Evolutionary conservation across 1,140 invertebrate genomes (phyloP).

Genomic region (Trigoniulus corallinus): DNA sequence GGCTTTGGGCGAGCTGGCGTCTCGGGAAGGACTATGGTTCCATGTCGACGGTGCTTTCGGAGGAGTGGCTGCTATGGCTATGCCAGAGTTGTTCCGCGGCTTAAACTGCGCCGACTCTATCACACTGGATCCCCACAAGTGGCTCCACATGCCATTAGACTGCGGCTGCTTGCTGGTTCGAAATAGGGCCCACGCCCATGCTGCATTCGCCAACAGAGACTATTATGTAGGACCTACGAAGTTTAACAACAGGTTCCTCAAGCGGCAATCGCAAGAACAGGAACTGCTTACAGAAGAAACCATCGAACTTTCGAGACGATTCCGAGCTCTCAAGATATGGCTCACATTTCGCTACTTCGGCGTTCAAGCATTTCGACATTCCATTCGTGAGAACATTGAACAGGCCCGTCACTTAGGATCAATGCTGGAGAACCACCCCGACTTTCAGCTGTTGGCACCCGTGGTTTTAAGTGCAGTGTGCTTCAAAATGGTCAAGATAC

Average conservation of each 20-base stretch:
- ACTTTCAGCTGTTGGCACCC: neutral
- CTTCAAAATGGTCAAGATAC: no score
- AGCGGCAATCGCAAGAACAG: no score
- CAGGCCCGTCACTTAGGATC: neutral
- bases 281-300: no score
- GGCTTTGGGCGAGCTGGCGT: neutral
- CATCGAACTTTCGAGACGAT: neutral
- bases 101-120: neutral
- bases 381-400: neutral
- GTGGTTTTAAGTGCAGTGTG: neutral
- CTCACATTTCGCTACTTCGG: neutral
- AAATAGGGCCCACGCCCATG: neutral
- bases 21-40: neutral
- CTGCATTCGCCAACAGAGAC: neutral
- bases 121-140: neutral
- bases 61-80: neutral
- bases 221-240: neutral
- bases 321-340: neutral
- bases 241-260: neutral
- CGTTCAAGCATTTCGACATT: neutral
- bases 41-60: neutral
- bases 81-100: neutral
- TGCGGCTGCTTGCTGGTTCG: neutral
- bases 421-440: neutral
- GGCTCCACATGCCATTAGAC: neutral